These are phyloP conservation scores for Cyclophora albipunctata DNA, from an alignment of 2,888 invertebrate species.

Conservation along the genomic window DNA sequence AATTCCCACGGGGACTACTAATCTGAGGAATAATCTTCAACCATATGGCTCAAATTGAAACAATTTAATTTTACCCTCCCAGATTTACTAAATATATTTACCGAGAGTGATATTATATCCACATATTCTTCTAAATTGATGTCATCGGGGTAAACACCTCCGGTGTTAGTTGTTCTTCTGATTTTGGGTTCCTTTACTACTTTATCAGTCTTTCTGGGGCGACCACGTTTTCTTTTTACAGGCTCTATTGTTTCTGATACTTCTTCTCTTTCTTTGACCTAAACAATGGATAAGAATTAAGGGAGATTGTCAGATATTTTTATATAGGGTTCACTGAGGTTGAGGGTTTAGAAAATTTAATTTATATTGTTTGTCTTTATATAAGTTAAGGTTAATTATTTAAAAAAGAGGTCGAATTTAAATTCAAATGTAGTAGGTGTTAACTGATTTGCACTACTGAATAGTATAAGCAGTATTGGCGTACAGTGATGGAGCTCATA, in stretches of 20 bases:
- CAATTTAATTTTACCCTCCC: too few species aligned
- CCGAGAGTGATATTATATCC: conserved; percentile 39
- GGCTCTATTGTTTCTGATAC: background rate
- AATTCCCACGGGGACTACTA: too few species aligned
- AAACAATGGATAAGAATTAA: too few species aligned
- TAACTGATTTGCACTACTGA: too few species aligned
- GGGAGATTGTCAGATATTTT: background rate
- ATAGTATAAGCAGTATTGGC: too few species aligned
- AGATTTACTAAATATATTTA: conserved; percentile 12
- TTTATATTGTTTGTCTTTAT: background rate
- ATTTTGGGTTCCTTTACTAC: background rate
- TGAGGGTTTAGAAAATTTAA: background rate
- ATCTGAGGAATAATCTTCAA: too few species aligned
- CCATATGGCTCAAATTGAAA: too few species aligned
- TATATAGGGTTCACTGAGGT: background rate
- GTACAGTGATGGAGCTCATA: too few species aligned
- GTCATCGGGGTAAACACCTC: conserved; percentile 31
- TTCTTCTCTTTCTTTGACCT: background rate
- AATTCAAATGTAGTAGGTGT: too few species aligned
- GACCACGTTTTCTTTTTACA: conserved; percentile 27
- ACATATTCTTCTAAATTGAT: conserved; percentile 42
- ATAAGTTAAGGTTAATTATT: background rate
- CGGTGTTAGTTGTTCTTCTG: conserved; percentile 35
- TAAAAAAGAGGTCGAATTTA: too few species aligned
- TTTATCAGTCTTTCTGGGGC: conserved; percentile 26